A percentile compares a stretch with the other conserved stretches of the same genome.
Evolutionary conservation across 2,797 vertebrate genomes (phyloP).

Genomic region (Sebastes umbrosus): DNA sequence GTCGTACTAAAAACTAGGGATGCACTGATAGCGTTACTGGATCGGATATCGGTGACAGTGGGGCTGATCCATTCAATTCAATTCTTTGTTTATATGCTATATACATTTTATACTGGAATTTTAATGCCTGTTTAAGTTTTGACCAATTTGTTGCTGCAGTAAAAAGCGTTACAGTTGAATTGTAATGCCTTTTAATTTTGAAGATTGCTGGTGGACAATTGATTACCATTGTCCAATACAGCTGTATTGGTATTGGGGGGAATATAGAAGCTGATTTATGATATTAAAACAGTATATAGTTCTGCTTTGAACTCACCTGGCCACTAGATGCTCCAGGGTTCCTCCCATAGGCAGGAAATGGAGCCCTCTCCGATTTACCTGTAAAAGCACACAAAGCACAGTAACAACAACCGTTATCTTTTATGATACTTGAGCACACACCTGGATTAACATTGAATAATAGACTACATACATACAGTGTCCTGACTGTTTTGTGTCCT

Average conservation of each 20-base stretch:
- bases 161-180: no score
- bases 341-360: conserved; percentile 85
- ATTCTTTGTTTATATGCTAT: no score
- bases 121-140: no score
- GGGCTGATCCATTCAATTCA: no score
- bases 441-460: not conserved
- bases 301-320: conserved; percentile 84
- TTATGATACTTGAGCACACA: not conserved
- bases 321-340: conserved; percentile 89
- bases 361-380: conserved; percentile 81
- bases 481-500: not conserved
- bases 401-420: not conserved
- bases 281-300: not conserved
- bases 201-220: no score
- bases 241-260: not conserved
- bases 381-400: conserved; percentile 70
- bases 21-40: no score
- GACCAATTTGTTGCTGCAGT: no score
- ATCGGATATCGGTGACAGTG: fast-evolving
- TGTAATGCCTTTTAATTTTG: no score
- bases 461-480: not conserved
- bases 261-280: not conserved
- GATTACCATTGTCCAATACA: no score
- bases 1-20: no score
- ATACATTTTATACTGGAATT: no score